Evolutionary conservation across 2,888 invertebrate genomes (phyloP).

Genomic region (Yponomeuta plumbellus): DNA sequence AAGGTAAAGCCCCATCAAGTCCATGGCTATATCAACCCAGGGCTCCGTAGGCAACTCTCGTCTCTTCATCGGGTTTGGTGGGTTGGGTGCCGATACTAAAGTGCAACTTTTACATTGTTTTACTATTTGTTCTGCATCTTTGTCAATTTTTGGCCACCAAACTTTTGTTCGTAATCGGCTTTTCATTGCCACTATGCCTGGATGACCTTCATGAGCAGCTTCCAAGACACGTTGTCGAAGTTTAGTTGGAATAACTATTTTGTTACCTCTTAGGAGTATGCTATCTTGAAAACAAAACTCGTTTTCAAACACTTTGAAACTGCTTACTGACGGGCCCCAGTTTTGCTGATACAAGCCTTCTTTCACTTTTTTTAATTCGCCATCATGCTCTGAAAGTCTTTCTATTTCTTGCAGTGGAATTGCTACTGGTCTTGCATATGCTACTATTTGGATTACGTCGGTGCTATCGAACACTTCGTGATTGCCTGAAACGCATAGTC

Average conservation of each 20-base stretch:
- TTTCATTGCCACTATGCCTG: slow-evolving; percentile 41
- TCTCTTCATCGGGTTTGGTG: slow-evolving; percentile 20
- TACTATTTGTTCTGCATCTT: slow-evolving; percentile 12
- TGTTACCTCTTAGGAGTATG: slow-evolving; percentile 17
- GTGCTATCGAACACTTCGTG: not conserved
- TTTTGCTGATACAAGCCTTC: slow-evolving; percentile 12
- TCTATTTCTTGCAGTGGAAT: slow-evolving; percentile 7
- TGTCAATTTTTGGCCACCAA: slow-evolving; percentile 18
- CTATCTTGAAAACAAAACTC: slow-evolving; percentile 34
- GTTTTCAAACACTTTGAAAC: slow-evolving; percentile 25
- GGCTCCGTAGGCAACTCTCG: slow-evolving; percentile 18
- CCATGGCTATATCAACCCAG: slow-evolving; percentile 20
- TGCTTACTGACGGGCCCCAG: slow-evolving; percentile 18
- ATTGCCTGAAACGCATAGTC: slow-evolving; percentile 19
- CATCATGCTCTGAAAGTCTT: not conserved
- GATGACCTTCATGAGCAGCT: slow-evolving; percentile 29
- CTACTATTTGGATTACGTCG: slow-evolving; percentile 4
- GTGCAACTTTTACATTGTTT: slow-evolving; percentile 14
- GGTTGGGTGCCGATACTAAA: slow-evolving; percentile 19
- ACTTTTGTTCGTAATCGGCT: slow-evolving; percentile 28
- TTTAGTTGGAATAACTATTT: slow-evolving; percentile 17
- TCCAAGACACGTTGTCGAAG: slow-evolving; percentile 22
- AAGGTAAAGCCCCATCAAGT: slow-evolving; percentile 18
- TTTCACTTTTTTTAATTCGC: slow-evolving; percentile 8
- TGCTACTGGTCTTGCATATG: slow-evolving; percentile 11